Evolutionary conservation across 2,888 invertebrate genomes (phyloP).

Genomic region (Eledona agricola): DNA sequence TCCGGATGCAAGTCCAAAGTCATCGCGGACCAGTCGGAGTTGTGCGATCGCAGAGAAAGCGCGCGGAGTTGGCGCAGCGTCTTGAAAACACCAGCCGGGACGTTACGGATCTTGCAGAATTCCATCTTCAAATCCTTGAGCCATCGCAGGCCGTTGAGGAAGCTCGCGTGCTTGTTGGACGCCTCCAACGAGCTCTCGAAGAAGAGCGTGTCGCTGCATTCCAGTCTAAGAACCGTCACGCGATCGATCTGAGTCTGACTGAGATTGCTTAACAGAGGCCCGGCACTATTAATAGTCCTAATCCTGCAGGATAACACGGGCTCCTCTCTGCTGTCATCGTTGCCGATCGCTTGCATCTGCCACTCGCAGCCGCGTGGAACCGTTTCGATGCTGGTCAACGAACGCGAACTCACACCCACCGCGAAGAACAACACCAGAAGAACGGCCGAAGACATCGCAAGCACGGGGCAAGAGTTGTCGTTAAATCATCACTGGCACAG

Average conservation of each 20-base stretch:
- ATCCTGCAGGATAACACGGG: slow-evolving; percentile 74
- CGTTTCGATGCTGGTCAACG: slow-evolving; percentile 65
- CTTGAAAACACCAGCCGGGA: slow-evolving; percentile 75
- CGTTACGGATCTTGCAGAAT: slow-evolving; percentile 79
- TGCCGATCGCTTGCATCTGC: slow-evolving; percentile 68
- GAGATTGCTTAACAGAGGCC: slow-evolving; percentile 74
- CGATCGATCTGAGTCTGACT: slow-evolving; percentile 74
- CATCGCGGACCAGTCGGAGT: slow-evolving; percentile 83
- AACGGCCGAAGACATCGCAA: slow-evolving; percentile 45
- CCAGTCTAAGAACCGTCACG: slow-evolving; percentile 72
- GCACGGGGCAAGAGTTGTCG: slow-evolving; percentile 18
- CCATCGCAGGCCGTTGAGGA: slow-evolving; percentile 70
- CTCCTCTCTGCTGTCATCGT: slow-evolving; percentile 64
- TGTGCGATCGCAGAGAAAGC: slow-evolving; percentile 76
- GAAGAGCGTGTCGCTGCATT: slow-evolving; percentile 79
- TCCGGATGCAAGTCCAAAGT: slow-evolving; percentile 78
- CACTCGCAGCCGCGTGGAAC: slow-evolving; percentile 78
- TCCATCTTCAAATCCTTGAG: slow-evolving; percentile 76
- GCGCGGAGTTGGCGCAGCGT: slow-evolving; percentile 73
- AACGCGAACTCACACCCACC: slow-evolving; percentile 50
- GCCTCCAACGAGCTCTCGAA: slow-evolving; percentile 75
- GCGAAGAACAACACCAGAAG: slow-evolving; percentile 38
- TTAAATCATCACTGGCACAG: slow-evolving; percentile 44
- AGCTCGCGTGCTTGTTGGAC: slow-evolving; percentile 61
- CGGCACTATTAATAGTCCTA: slow-evolving; percentile 75